phyloP scores from a whole-genome alignment of 1,140 invertebrate species.

The Lysiphlebus fabarum region DNA sequence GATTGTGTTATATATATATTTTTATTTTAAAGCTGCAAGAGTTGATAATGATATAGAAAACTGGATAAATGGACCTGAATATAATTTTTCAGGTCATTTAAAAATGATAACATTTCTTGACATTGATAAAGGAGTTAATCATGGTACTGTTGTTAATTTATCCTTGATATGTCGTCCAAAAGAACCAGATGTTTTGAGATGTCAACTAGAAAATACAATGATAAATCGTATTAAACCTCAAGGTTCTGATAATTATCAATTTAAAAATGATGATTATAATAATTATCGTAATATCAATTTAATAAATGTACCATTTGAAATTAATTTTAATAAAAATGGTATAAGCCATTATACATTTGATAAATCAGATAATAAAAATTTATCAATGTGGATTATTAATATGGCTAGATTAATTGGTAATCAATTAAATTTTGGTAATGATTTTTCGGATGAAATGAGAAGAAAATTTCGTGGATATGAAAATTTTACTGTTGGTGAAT shows the following conservation, averaged over 20 bases:
- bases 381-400: constrained; percentile 24
- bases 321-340: constrained; percentile 35
- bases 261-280: constrained; percentile 9
- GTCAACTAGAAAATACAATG: constrained; percentile 31
- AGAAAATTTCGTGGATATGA: constrained; percentile 39
- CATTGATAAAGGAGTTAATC: constrained; percentile 26
- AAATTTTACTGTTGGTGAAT: constrained; percentile 43
- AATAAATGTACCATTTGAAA: constrained; percentile 29
- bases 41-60: constrained; percentile 19
- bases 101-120: constrained; percentile 31
- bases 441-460: constrained; percentile 25
- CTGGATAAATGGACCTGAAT: constrained; percentile 39
- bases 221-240: constrained; percentile 17
- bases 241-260: background rate
- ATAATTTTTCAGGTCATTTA: constrained; percentile 31
- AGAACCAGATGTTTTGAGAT: constrained; percentile 30
- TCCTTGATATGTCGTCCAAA: constrained; percentile 36
- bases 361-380: too few relatives aligned
- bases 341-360: constrained; percentile 23
- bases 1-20: too few relatives aligned
- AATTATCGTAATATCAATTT: constrained; percentile 22
- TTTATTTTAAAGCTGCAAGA: constrained; percentile 10
- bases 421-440: constrained; percentile 37
- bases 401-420: constrained; percentile 38
- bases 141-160: constrained; percentile 30